Percentiles rank a stretch among this genome's conserved stretches.
These are phyloP conservation scores for Hoplodrina blanda DNA, from an alignment of 2,888 invertebrate genomes.

Conservation along the genomic window DNA sequence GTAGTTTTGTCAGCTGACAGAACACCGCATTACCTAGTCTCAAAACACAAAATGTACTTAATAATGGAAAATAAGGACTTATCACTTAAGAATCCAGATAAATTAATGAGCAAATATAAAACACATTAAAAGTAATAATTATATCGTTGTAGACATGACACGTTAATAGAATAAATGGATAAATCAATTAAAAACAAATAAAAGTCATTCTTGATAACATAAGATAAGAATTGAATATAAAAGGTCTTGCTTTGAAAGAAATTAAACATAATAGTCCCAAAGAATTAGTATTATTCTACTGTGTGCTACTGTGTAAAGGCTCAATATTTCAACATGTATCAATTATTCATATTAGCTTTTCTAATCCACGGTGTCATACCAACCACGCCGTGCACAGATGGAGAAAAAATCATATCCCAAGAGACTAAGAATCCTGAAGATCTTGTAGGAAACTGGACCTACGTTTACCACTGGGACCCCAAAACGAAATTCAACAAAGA, in stretches of 20 bases:
- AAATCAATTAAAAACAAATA: slow-evolving; percentile 25
- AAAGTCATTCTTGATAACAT: neutral
- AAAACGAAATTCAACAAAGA: neutral
- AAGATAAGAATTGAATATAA: slow-evolving; percentile 22
- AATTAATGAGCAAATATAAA: slow-evolving; percentile 13
- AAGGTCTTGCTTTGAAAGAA: neutral
- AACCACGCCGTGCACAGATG: slow-evolving; percentile 24
- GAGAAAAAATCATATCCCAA: slow-evolving; percentile 12
- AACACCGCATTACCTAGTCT: slow-evolving; percentile 25
- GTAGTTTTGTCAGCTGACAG: slow-evolving; percentile 24
- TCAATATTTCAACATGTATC: neutral
- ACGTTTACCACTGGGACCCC: slow-evolving; percentile 50
- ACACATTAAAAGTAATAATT: no score
- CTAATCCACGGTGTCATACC: slow-evolving; percentile 27
- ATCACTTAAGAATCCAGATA: neutral
- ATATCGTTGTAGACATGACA: neutral
- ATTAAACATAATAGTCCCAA: slow-evolving; percentile 5
- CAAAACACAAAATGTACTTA: slow-evolving; percentile 5
- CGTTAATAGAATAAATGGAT: neutral
- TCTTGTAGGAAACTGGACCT: slow-evolving; percentile 43
- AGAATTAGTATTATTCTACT: neutral
- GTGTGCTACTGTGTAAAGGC: neutral
- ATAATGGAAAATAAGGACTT: slow-evolving; percentile 1
- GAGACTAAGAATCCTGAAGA: slow-evolving; percentile 29
- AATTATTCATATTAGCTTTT: slow-evolving; percentile 12